Conservation (phyloP, 2,888 invertebrate species). For the Ennomos quercinarius region DNA sequence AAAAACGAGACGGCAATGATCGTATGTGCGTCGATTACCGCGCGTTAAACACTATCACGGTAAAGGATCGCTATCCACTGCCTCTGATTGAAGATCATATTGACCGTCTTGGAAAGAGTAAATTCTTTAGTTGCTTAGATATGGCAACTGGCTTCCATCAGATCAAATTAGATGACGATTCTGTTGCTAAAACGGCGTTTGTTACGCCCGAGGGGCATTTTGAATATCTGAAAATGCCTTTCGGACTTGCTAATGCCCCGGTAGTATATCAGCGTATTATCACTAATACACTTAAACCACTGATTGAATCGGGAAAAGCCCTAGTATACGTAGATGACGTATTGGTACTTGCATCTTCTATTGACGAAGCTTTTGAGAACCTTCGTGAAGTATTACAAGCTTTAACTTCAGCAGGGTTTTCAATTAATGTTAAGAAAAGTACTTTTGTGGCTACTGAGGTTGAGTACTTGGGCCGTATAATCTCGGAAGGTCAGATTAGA, state of each 20-base stretch:
- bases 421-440: slow-evolving; percentile 37
- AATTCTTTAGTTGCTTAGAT: slow-evolving; percentile 5
- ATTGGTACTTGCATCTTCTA: slow-evolving; percentile 1
- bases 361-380: background rate
- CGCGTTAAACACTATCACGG: background rate
- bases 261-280: slow-evolving; percentile 33
- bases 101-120: background rate
- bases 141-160: slow-evolving; percentile 20
- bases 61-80: slow-evolving; percentile 3
- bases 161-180: slow-evolving; percentile 1
- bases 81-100: slow-evolving; percentile 17
- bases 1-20: slow-evolving; percentile 15
- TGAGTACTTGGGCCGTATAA: slow-evolving; percentile 41
- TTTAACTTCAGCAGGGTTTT: slow-evolving; percentile 37
- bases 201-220: too few species aligned
- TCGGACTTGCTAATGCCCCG: slow-evolving; percentile 11
- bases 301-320: slow-evolving; percentile 17
- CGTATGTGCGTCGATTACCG: slow-evolving; percentile 11
- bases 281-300: slow-evolving; percentile 10
- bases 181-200: slow-evolving; percentile 12
- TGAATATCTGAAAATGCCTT: slow-evolving; percentile 22
- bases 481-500: slow-evolving; percentile 40
- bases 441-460: slow-evolving; percentile 32
- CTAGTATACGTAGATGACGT: slow-evolving; percentile 32
- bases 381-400: slow-evolving; percentile 6